Conservation (phyloP, 2,888 invertebrate species). For the Tachina lurida region DNA sequence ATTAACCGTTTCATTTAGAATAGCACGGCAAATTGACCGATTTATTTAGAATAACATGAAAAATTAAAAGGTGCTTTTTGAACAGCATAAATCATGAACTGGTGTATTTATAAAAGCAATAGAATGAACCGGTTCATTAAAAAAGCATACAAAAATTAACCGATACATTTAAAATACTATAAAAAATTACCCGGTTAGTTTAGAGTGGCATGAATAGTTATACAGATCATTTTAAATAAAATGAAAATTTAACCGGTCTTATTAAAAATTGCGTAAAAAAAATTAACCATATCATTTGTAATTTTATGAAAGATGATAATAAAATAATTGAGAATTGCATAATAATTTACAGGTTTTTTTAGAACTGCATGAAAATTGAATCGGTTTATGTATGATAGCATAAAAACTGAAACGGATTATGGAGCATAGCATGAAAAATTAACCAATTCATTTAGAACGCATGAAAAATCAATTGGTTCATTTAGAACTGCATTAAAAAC, state of each 20-base stretch:
- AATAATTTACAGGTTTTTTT: neutral
- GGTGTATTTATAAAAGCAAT: neutral
- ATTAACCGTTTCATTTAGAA: too few relatives aligned
- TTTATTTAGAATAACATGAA: neutral
- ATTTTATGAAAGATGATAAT: too few relatives aligned
- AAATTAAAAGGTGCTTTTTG: neutral
- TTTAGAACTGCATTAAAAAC: too few relatives aligned
- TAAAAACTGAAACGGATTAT: neutral
- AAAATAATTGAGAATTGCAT: too few relatives aligned
- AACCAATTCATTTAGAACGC: neutral
- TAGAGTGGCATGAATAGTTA: neutral
- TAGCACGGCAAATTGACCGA: too few relatives aligned
- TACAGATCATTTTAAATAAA: neutral
- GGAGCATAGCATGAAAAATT: neutral
- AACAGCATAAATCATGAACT: neutral
- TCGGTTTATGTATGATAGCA: neutral
- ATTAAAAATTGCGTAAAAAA: neutral
- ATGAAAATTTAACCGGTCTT: too few relatives aligned
- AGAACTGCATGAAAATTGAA: neutral
- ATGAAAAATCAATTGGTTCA: neutral
- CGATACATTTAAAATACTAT: neutral
- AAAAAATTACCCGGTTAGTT: neutral
- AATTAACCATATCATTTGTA: neutral
- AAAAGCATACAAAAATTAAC: neutral
- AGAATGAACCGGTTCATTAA: too few relatives aligned